Evolutionary conservation across 2,113 vertebrate species (phyloP), one percentile per base, ranked within the genome.

Genomic region (Phrynocephalus versicolor): DNA sequence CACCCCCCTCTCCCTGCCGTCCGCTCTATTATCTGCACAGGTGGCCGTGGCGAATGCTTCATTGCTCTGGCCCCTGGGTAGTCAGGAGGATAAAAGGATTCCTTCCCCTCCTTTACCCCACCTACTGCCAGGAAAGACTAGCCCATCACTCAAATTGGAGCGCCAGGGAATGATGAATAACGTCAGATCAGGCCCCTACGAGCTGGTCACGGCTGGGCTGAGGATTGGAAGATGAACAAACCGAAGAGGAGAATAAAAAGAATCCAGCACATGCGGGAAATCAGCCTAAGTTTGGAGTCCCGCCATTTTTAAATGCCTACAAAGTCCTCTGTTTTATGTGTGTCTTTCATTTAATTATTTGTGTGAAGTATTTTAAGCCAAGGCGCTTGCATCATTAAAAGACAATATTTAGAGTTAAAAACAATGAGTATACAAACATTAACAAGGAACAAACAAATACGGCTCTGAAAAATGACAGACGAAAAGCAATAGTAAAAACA

Each of bases 21-120:
- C 51, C 6, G 39, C 57, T n/a, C 39, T 37, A 60, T 85, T 14
- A 92, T 88, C 92, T 77, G 0, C 23, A 2, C 6, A 82, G 90
- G 74, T 0, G 60, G 86, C 1, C 79, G 0, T 64, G 62, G 0
- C 73, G 79, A 1, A 1, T 9, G 60, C 84, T 60, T 4, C 60
- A 55, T 14, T 3, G 81, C 79, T 3, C 81, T 2, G 51, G 51
- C 1, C 75, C 3, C 33, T 41, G 0, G 78, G 62, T 19, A 71
- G 33, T 23, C 78, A 85, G 71, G 72, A 85, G 67, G 67, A 62
- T 51, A 51, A 51, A 51, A 10, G 45, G 45, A 51, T 51, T 51
- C 45, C 45, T 51, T 51, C 37, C 41, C 55, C 62, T 37, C 39
- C 67, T 19, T 3, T 23, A 1, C 23, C 30, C 23, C 21, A 21